These are phyloP conservation scores for Antennarius striatus DNA, from an alignment of 2,113 vertebrate species.

Conservation along the genomic window DNA sequence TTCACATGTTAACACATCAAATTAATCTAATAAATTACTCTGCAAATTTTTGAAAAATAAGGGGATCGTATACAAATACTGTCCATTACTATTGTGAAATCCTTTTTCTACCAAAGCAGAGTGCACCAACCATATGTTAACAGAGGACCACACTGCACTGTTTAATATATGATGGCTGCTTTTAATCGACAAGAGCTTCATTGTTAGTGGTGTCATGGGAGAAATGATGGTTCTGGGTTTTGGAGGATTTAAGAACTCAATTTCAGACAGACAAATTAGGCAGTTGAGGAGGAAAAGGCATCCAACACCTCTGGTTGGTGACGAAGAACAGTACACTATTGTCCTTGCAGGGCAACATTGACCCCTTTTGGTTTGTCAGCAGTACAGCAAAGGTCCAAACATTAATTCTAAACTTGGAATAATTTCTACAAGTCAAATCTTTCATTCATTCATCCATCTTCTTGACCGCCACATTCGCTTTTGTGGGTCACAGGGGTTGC, in stretches of 20 bases:
- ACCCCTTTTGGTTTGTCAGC: conserved; percentile 23
- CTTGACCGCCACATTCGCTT: too few species aligned
- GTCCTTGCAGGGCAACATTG: conserved; percentile 36
- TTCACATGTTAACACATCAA: conserved; percentile 65
- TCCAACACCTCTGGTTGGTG: background rate
- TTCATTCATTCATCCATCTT: too few species aligned
- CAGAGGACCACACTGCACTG: conserved; percentile 11
- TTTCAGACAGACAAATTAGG: conserved; percentile 14
- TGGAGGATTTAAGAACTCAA: conserved; percentile 2
- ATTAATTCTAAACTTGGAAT: too few species aligned
- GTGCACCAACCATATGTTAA: conserved; percentile 26
- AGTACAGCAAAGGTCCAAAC: background rate
- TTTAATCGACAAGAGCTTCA: conserved; percentile 14
- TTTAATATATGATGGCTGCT: conserved; percentile 7
- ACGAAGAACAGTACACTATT: background rate
- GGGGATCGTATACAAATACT: conserved; percentile 12
- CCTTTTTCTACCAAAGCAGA: conserved; percentile 24
- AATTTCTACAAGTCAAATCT: too few species aligned
- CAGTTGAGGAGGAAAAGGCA: background rate
- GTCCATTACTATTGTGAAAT: conserved; percentile 37
- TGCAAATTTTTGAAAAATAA: too few species aligned
- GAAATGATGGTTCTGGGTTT: conserved; percentile 21
- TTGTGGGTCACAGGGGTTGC: too few species aligned
- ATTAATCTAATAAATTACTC: too few species aligned
- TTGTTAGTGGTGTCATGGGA: conserved; percentile 16